A percentile compares a stretch with the other conserved stretches of the same genome.
Conservation (phyloP, 2,113 vertebrate species). For the Lepus americanus region DNA sequence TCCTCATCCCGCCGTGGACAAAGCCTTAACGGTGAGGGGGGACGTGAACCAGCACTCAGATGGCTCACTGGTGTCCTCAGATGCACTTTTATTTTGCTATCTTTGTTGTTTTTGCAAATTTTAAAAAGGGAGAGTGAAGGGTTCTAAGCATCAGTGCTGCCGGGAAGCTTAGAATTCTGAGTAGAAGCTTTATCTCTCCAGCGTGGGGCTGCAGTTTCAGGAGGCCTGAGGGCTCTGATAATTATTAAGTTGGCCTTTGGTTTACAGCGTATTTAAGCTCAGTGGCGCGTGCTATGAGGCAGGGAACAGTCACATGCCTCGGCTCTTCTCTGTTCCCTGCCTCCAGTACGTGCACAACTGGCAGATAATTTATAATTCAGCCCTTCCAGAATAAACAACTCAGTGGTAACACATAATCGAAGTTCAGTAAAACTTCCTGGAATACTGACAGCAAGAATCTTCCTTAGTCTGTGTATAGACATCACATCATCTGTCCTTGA, state of each 20-base stretch:
- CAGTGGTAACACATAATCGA: slow-evolving; percentile 44
- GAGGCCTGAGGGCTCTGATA: neutral
- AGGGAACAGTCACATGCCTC: neutral
- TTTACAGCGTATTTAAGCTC: neutral
- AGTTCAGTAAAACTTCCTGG: neutral
- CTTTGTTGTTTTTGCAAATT: neutral
- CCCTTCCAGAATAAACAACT: neutral
- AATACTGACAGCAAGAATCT: neutral
- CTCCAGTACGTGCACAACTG: neutral
- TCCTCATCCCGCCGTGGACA: neutral
- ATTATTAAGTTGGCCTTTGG: neutral
- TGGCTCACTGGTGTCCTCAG: neutral
- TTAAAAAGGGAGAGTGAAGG: neutral
- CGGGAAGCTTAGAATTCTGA: neutral
- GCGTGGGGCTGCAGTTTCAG: neutral
- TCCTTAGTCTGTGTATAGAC: neutral
- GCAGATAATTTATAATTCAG: slow-evolving; percentile 30
- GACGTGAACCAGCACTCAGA: neutral
- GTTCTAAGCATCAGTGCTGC: neutral
- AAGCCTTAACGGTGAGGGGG: neutral
- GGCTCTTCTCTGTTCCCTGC: neutral
- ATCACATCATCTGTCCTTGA: neutral
- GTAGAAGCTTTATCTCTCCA: neutral
- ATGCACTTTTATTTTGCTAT: neutral
- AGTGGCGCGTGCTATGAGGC: neutral